Percentiles rank a stretch among this genome's conserved stretches.
These are phyloP conservation scores for Chascanopsetta lugubris DNA, from an alignment of 2,113 vertebrate genomes.

Conservation along the genomic window DNA sequence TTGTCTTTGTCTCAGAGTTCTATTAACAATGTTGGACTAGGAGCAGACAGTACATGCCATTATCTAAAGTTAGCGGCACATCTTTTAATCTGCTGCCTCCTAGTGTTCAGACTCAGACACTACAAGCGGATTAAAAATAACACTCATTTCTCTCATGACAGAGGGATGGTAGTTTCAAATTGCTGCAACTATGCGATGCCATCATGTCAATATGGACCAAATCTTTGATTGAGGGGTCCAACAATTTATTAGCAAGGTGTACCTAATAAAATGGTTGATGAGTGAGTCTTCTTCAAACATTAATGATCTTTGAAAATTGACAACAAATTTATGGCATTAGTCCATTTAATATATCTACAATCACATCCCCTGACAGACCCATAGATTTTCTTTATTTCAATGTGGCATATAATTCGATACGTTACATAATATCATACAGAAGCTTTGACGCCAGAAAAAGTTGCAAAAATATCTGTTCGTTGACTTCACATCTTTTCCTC, in stretches of 20 bases:
- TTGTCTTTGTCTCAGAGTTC: no score
- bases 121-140: constrained; percentile 16
- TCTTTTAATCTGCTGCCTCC: constrained; percentile 44
- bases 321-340: constrained; percentile 52
- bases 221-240: no score
- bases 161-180: no score
- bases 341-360: constrained; percentile 78
- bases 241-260: no score
- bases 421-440: constrained; percentile 79
- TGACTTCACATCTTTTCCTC: constrained; percentile 66
- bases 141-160: not conserved
- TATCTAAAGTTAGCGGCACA: no score
- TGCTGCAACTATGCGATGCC: no score
- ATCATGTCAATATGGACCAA: no score
- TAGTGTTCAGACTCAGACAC: constrained; percentile 17
- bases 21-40: no score
- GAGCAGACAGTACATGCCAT: not conserved
- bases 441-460: constrained; percentile 72
- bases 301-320: not conserved
- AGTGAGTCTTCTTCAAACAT: not conserved
- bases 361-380: constrained; percentile 61
- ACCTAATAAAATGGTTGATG: no score
- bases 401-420: constrained; percentile 77
- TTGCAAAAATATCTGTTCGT: constrained; percentile 77
- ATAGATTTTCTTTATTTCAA: constrained; percentile 73